These are phyloP conservation scores for Lasiurus borealis DNA, from an alignment of 2,113 vertebrate species.

Conservation along the genomic window DNA sequence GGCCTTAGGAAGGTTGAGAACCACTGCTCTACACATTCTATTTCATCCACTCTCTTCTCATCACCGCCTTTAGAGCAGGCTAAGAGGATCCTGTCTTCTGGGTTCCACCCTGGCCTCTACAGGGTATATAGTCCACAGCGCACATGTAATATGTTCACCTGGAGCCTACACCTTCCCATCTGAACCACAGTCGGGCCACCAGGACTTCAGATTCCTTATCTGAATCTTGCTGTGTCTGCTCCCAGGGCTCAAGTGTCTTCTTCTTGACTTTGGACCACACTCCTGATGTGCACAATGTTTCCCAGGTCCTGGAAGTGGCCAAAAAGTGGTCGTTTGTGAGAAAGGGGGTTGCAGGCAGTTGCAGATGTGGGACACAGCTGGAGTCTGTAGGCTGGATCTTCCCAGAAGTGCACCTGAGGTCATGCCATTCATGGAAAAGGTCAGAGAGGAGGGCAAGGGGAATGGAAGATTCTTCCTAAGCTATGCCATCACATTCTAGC, in stretches of 20 bases:
- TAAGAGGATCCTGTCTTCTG: background rate
- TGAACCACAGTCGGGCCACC: background rate
- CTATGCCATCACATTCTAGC: background rate
- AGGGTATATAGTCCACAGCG: background rate
- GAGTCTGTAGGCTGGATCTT: background rate
- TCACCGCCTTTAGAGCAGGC: background rate
- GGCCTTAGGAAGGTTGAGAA: no score
- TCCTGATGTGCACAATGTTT: background rate
- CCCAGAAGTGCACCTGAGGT: background rate
- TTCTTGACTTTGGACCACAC: background rate
- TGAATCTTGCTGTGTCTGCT: background rate
- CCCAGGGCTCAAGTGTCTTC: background rate
- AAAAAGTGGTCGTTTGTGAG: background rate
- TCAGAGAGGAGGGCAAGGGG: no score
- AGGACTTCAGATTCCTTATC: background rate
- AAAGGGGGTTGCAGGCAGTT: rapidly evolving
- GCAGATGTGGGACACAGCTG: background rate
- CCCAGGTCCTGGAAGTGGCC: background rate
- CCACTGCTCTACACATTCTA: no score
- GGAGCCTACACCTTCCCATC: no score
- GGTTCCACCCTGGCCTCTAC: background rate
- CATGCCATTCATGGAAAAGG: no score
- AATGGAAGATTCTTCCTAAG: background rate
- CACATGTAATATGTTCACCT: background rate
- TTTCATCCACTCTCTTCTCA: background rate